Conservation (phyloP, 92 coral and sea anemone species). For the Epizoanthus illoricatus region DNA sequence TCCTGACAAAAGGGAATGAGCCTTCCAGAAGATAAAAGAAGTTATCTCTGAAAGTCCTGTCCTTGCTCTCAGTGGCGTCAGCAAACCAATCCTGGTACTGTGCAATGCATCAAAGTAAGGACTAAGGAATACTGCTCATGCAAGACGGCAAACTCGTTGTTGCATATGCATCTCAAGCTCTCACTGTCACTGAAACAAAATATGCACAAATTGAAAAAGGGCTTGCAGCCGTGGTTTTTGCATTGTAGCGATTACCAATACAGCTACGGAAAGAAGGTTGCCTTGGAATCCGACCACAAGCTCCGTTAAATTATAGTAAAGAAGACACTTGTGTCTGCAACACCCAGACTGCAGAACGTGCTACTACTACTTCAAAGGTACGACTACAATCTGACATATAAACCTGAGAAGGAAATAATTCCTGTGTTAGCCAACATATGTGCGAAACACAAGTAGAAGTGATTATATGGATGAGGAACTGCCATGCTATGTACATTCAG, state of each 20-base stretch:
- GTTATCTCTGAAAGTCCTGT: not conserved
- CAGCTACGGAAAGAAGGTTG: not conserved
- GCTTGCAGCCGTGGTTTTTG: constrained; percentile 49
- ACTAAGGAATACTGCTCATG: not conserved
- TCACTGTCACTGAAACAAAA: constrained; percentile 49
- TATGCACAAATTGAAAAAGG: constrained; percentile 55
- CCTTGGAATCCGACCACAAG: constrained; percentile 54
- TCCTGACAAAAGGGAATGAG: constrained; percentile 14
- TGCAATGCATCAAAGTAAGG: too few species aligned
- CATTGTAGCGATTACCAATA: constrained; percentile 28
- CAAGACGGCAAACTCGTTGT: constrained; percentile 17
- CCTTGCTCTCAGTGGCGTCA: too few species aligned
- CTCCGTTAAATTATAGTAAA: constrained; percentile 43
- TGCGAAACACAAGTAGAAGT: not conserved
- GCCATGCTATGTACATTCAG: constrained; percentile 45
- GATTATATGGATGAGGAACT: constrained; percentile 58
- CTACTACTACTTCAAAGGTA: constrained; percentile 52
- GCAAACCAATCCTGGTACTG: too few species aligned
- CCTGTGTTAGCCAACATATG: not conserved
- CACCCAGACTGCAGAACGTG: constrained; percentile 29
- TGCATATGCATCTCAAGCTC: constrained; percentile 52
- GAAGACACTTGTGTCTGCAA: too few species aligned
- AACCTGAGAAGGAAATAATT: constrained; percentile 39
- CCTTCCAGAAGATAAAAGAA: constrained; percentile 33
- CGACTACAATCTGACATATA: constrained; percentile 46